Percentiles rank a stretch among this genome's conserved stretches.
These are phyloP conservation scores for Drosophila paranaensis DNA, from an alignment of 2,888 invertebrate genomes.

Conservation along the genomic window DNA sequence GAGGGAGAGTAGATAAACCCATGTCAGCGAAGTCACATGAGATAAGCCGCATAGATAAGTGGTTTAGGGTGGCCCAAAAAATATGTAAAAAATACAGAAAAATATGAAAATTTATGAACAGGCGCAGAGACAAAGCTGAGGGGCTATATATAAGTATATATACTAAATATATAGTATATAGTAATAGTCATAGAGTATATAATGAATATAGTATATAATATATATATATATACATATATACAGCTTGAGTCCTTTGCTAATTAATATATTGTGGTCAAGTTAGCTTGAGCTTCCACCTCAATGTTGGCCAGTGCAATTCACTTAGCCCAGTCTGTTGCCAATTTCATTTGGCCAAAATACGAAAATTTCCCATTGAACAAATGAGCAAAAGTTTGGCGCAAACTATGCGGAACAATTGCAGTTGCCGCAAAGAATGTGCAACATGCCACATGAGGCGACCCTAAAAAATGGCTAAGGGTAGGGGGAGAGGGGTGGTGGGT, in stretches of 20 bases:
- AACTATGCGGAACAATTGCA: conserved; percentile 79
- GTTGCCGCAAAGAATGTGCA: conserved; percentile 72
- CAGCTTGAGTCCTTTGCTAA: conserved; percentile 27
- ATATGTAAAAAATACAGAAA: conserved; percentile 2
- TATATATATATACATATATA: not conserved
- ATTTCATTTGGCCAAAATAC: conserved; percentile 61
- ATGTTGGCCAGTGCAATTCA: conserved; percentile 38
- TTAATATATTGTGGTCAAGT: conserved; percentile 8
- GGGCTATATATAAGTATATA: not conserved
- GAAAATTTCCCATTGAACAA: conserved; percentile 54
- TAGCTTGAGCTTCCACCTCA: not conserved
- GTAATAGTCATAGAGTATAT: too few species aligned
- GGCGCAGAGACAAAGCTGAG: conserved; percentile 27
- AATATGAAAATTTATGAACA: conserved; percentile 83
- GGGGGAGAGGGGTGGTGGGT: fast-evolving
- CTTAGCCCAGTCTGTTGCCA: conserved; percentile 59
- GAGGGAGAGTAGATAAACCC: conserved; percentile 37
- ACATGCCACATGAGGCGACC: conserved; percentile 38
- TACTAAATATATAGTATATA: too few species aligned
- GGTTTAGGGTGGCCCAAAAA: conserved; percentile 41
- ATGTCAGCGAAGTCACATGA: conserved; percentile 19
- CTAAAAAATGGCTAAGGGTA: not conserved
- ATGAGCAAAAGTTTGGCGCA: conserved; percentile 42
- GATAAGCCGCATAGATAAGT: conserved; percentile 82
- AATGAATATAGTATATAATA: too few species aligned